These are phyloP conservation scores for Hyalella azteca DNA, from an alignment of 2,888 invertebrate genomes.

Conservation along the genomic window DNA sequence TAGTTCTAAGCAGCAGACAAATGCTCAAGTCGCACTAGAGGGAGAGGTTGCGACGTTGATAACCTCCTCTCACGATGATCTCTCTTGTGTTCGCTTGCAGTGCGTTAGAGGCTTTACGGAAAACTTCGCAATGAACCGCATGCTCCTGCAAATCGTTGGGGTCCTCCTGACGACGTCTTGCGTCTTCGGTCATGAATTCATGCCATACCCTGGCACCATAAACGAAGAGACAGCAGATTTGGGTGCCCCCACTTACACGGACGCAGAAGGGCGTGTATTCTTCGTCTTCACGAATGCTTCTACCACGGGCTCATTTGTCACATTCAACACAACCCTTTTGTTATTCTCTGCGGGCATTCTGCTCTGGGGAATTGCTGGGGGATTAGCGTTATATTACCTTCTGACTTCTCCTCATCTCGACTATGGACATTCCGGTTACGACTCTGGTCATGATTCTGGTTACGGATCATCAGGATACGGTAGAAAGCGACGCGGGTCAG, in stretches of 20 bases:
- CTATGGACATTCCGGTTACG: constrained; percentile 40
- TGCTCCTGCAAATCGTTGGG: constrained; percentile 56
- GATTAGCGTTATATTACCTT: constrained; percentile 57
- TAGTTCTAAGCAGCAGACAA: constrained; percentile 13
- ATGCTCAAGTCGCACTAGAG: background rate
- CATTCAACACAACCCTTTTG: constrained; percentile 58
- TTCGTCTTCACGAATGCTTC: constrained; percentile 53
- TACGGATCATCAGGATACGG: constrained; percentile 44
- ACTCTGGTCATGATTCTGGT: constrained; percentile 51
- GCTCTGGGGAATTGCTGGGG: constrained; percentile 58
- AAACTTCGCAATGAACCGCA: constrained; percentile 56
- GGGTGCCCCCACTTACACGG: constrained; percentile 38
- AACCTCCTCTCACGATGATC: constrained; percentile 13
- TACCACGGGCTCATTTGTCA: constrained; percentile 54
- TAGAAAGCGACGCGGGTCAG: constrained; percentile 36
- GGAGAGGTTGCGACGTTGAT: background rate
- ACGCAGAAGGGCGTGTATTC: constrained; percentile 52
- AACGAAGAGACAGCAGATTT: constrained; percentile 27
- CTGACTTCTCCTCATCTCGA: constrained; percentile 55
- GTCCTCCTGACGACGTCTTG: constrained; percentile 55
- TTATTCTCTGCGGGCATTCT: constrained; percentile 58
- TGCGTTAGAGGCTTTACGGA: constrained; percentile 21
- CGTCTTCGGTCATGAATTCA: constrained; percentile 49
- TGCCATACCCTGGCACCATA: constrained; percentile 45
- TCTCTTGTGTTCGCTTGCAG: constrained; percentile 29